Evolutionary conservation across 1,140 invertebrate species (phyloP), one percentile per base, ranked within the genome.

Genomic region (Apis laboriosa): DNA sequence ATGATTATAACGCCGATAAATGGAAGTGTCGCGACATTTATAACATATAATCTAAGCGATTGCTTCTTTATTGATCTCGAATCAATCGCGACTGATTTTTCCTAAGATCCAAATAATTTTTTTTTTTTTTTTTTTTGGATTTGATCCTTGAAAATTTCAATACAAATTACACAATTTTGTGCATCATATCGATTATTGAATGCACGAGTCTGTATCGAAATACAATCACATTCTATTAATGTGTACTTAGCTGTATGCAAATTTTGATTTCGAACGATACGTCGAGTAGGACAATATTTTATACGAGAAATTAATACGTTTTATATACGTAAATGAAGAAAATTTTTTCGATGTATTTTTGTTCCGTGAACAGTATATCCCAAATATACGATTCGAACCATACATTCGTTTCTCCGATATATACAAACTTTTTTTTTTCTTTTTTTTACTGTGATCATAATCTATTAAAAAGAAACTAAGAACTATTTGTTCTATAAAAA

Each of bases 41-140:
- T 53, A 34, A 43, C 34, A 7, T 43, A 61, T 64, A 61, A 64
- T 61, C 66, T n/a, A 76, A 66, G 85, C 72, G 76, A 82, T 84
- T 74, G 75, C 66, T 80, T 88, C 75, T 89, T 61, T 78, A 66
- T 83, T 85, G 87, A 89, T 88, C 87, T 88, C 84, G 80, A 78
- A 84, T 87, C 68, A 84, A 67, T 84, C 74, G 68, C 55, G 71
- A 75, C 79, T 60, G 82, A 89, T 66, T 79, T 86, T 85, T 83
- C 88, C 79, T 86, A 83, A 64, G 53, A 68, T 83, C 63, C 83
- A 77, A 61, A 68, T 70, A 8, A 21, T 53, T 49, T 70, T 73
- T 28, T 19, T 56, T 80, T n/a, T 24, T 75, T 71, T 77, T 34
- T 34, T 51, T 70, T 75, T 71, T 77, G 60, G 34, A 87, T 51